These are phyloP conservation scores for Muraenolepis orangiensis DNA, from an alignment of 2,797 vertebrate genomes.

Conservation along the genomic window DNA sequence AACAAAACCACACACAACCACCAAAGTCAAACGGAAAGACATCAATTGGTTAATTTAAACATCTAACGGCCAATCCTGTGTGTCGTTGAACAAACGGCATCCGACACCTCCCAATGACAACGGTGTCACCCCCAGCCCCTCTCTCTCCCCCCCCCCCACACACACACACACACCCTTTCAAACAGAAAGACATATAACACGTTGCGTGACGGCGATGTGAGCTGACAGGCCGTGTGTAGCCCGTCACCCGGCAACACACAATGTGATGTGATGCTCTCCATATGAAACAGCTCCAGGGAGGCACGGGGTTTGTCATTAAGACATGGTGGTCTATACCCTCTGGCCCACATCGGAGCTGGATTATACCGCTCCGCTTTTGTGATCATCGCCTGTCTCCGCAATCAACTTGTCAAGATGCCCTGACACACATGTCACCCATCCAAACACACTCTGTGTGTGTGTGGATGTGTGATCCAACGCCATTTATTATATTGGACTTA, in stretches of 20 bases:
- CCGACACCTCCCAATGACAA: slow-evolving; percentile 32
- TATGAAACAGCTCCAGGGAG: background rate
- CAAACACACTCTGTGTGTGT: background rate
- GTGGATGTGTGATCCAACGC: no score
- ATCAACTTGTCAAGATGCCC: slow-evolving; percentile 28
- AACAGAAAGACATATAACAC: slow-evolving; percentile 40
- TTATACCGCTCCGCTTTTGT: background rate
- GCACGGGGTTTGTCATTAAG: background rate
- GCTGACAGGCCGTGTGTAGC: slow-evolving; percentile 32
- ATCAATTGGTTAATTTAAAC: slow-evolving; percentile 2
- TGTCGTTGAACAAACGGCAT: slow-evolving; percentile 38
- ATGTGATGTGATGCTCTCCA: background rate
- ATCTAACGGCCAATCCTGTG: slow-evolving; percentile 33
- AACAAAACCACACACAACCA: background rate
- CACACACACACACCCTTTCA: slow-evolving; percentile 47
- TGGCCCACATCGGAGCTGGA: background rate
- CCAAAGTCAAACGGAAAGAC: slow-evolving; percentile 33
- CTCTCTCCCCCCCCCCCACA: slow-evolving; percentile 46
- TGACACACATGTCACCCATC: background rate
- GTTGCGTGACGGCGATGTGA: slow-evolving; percentile 50
- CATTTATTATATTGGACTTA: no score
- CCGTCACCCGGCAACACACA: background rate
- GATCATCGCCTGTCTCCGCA: slow-evolving; percentile 25
- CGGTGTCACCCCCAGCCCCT: slow-evolving; percentile 21
- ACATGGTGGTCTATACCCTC: background rate